A percentile compares a stretch with the other conserved stretches of the same genome.
phyloP scores from a whole-genome alignment of 2,888 invertebrate genomes.

The Keiferia lycopersicella region DNA sequence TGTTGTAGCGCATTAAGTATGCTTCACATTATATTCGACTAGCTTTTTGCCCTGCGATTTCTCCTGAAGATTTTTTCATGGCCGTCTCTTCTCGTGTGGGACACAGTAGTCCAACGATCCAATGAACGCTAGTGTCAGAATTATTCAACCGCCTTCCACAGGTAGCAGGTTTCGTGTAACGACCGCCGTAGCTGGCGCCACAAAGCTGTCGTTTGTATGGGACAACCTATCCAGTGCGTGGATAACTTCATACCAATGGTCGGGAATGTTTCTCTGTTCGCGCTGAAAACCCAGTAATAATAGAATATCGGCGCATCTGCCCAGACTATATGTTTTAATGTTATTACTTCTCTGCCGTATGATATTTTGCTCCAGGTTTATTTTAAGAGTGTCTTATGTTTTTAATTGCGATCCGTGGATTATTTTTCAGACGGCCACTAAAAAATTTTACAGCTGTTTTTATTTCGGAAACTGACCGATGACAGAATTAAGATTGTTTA shows the following conservation, averaged over 20 bases:
- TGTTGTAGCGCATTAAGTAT: conserved; percentile 59
- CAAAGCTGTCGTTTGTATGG: too few relatives aligned
- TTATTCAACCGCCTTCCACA: too few relatives aligned
- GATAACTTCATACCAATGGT: conserved; percentile 74
- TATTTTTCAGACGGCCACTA: conserved; percentile 70
- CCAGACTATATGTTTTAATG: conserved; percentile 76
- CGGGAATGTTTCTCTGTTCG: conserved; percentile 74
- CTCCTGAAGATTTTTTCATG: too few relatives aligned
- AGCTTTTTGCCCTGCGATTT: too few relatives aligned
- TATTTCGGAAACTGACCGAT: conserved; percentile 67
- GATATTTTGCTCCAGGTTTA: conserved; percentile 71
- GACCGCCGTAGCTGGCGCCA: too few relatives aligned
- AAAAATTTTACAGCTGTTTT: conserved; percentile 73
- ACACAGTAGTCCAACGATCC: too few relatives aligned
- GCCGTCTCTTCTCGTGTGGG: too few relatives aligned
- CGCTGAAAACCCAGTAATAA: conserved; percentile 79
- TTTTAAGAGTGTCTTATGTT: conserved; percentile 74
- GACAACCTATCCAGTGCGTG: too few relatives aligned
- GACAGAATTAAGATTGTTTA: conserved; percentile 78
- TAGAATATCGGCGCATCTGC: conserved; percentile 80
- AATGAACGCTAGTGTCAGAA: too few relatives aligned
- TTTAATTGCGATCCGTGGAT: conserved; percentile 74
- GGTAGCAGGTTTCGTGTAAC: too few relatives aligned
- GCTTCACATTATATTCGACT: conserved; percentile 63
- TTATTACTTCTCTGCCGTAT: conserved; percentile 70